A percentile compares a stretch with the other conserved stretches of the same genome.
Conservation (phyloP, 2,113 vertebrate genomes). For the Melozone crissalis region DNA sequence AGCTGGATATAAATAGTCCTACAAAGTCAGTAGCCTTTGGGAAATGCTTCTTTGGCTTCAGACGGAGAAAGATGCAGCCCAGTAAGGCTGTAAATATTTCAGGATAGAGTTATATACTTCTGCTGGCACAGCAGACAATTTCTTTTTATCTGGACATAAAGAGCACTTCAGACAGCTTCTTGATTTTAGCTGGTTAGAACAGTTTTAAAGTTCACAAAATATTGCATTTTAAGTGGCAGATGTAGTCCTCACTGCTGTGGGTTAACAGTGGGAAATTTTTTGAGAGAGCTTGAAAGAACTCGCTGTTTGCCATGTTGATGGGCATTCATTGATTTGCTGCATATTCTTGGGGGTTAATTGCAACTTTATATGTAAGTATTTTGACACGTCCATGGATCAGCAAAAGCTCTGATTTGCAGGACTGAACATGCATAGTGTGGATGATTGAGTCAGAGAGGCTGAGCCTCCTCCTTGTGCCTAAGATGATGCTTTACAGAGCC, state of each 20-base stretch:
- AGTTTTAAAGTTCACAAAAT: neutral
- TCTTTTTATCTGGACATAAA: neutral
- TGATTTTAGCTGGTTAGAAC: neutral
- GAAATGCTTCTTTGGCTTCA: neutral
- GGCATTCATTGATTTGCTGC: neutral
- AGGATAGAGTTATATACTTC: neutral
- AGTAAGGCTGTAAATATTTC: slow-evolving; percentile 17
- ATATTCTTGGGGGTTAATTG: neutral
- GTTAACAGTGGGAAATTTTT: neutral
- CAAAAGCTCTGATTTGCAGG: neutral
- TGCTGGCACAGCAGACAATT: neutral
- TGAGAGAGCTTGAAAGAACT: neutral
- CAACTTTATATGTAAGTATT: neutral
- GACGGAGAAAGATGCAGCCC: neutral
- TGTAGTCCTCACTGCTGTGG: neutral
- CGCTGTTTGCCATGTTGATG: neutral
- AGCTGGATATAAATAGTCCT: neutral
- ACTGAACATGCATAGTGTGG: neutral
- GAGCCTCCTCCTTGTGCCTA: neutral
- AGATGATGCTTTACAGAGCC: neutral
- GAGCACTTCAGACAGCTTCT: neutral
- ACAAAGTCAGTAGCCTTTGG: neutral
- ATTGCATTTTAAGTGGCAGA: neutral
- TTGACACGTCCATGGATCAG: neutral
- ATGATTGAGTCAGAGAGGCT: neutral